These are phyloP conservation scores for Incurvaria masculella DNA, from an alignment of 2,888 invertebrate genomes.

Conservation along the genomic window DNA sequence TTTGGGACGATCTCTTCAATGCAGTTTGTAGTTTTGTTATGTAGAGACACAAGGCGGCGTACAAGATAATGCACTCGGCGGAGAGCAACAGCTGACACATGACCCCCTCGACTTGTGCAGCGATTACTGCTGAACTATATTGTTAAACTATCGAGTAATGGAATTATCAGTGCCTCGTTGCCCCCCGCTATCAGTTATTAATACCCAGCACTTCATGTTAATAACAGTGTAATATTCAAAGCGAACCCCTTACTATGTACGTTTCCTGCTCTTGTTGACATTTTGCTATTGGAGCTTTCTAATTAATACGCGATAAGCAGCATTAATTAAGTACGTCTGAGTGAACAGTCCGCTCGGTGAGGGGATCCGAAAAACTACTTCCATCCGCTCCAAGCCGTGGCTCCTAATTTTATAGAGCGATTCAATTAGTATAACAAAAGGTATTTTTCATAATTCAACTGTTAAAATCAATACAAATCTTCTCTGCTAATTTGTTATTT, in stretches of 20 bases:
- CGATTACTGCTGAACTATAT: neutral
- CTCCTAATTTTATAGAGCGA: neutral
- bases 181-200: neutral
- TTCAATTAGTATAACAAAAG: neutral
- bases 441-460: slow-evolving; percentile 22
- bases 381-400: no score
- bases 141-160: neutral
- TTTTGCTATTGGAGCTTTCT: no score
- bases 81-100: neutral
- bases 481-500: slow-evolving; percentile 48
- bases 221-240: neutral
- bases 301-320: no score
- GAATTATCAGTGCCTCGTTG: neutral
- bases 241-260: no score
- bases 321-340: no score
- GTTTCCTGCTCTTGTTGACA: no score
- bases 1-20: no score
- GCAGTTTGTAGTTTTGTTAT: no score
- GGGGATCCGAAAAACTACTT: no score
- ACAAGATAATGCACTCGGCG: neutral
- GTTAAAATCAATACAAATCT: slow-evolving; percentile 38
- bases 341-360: no score
- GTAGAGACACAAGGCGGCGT: no score
- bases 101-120: neutral
- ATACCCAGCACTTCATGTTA: neutral